Conservation (phyloP, 2,113 vertebrate genomes). For the Boleophthalmus pectinirostris region DNA sequence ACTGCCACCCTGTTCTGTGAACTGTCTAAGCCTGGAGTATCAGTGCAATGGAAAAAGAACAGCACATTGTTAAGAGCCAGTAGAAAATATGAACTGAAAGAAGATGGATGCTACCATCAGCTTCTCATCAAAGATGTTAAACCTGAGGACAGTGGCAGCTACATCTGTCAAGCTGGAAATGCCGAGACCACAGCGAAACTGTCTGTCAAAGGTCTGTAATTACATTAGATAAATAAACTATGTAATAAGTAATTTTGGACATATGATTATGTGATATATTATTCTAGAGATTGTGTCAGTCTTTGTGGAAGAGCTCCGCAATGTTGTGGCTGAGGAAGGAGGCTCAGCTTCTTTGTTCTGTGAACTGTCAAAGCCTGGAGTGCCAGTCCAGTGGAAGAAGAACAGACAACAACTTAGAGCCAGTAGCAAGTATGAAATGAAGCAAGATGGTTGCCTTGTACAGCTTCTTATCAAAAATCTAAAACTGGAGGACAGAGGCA, state of each 20-base stretch:
- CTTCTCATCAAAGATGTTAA: constrained; percentile 52
- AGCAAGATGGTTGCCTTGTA: constrained; percentile 67
- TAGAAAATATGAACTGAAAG: constrained; percentile 65
- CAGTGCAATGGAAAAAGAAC: constrained; percentile 74
- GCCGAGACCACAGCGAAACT: constrained; percentile 49
- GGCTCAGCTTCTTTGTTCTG: background rate
- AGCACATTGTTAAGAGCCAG: constrained; percentile 53
- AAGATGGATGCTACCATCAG: constrained; percentile 27
- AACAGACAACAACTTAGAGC: constrained; percentile 65
- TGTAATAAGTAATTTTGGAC: background rate
- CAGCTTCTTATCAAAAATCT: constrained; percentile 74
- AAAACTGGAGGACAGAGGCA: constrained; percentile 72
- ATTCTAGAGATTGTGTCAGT: constrained; percentile 42
- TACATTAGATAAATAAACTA: background rate
- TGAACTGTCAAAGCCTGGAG: constrained; percentile 7
- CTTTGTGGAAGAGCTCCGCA: constrained; percentile 1
- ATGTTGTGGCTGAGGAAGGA: constrained; percentile 5
- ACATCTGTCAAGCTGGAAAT: constrained; percentile 41
- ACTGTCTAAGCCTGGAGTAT: constrained; percentile 72
- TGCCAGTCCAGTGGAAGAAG: constrained; percentile 27
- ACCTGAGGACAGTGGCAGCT: constrained; percentile 55
- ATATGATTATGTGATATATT: background rate
- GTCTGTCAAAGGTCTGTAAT: constrained; percentile 76
- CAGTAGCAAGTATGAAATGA: constrained; percentile 75
- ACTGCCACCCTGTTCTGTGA: constrained; percentile 66